Evolutionary conservation across 2,888 invertebrate genomes (phyloP).

Genomic region (Drosophila longiperda): DNA sequence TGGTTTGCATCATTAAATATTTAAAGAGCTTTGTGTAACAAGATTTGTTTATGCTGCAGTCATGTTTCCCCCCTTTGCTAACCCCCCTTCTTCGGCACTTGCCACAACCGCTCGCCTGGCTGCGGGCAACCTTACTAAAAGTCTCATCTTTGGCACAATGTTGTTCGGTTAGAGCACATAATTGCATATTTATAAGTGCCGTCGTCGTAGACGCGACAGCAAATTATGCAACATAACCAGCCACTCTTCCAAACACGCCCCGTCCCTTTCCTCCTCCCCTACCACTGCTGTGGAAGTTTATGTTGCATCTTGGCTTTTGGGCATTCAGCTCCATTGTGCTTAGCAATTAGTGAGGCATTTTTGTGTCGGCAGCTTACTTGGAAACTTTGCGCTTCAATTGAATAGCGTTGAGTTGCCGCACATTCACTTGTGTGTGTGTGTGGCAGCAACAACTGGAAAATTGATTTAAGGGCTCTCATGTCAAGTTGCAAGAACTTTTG

Average conservation of each 20-base stretch:
- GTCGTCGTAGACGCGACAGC: constrained; percentile 49
- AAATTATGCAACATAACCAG: constrained; percentile 58
- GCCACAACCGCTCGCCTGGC: neutral
- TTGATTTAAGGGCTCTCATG: constrained; percentile 58
- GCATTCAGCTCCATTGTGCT: constrained; percentile 48
- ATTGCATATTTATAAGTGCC: constrained; percentile 78
- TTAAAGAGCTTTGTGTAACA: constrained; percentile 75
- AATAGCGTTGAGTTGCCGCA: constrained; percentile 32
- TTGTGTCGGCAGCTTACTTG: constrained; percentile 23
- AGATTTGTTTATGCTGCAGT: constrained; percentile 66
- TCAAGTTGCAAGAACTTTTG: constrained; percentile 48
- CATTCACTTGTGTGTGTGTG: neutral
- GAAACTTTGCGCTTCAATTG: constrained; percentile 48
- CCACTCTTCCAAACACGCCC: neutral
- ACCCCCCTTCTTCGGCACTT: too few relatives aligned
- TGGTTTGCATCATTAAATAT: constrained; percentile 72
- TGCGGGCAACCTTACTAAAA: constrained; percentile 32
- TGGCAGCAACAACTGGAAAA: constrained; percentile 51
- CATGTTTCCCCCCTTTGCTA: neutral
- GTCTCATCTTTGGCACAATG: constrained; percentile 53
- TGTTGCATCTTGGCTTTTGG: constrained; percentile 30
- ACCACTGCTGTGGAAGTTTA: constrained; percentile 1
- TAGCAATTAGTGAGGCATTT: constrained; percentile 65
- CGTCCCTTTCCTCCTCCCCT: neutral
- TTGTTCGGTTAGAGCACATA: constrained; percentile 66